Conservation (phyloP, 2,888 invertebrate species). For the Pimpla rufipes region DNA sequence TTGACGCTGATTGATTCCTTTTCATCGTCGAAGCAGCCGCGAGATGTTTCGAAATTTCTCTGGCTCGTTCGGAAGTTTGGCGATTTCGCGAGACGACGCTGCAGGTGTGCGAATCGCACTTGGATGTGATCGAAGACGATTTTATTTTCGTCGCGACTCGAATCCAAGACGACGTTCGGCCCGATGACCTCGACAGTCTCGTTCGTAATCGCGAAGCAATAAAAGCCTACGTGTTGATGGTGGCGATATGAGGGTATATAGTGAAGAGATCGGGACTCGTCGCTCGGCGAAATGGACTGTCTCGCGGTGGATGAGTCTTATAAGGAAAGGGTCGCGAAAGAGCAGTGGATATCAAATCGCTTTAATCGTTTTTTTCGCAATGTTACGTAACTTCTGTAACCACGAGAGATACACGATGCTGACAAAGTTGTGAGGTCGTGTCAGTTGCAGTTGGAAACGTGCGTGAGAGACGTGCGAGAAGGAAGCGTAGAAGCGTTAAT, state of each 20-base stretch:
- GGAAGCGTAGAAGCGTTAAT: no score
- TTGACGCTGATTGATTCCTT: not conserved
- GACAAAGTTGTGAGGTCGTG: not conserved
- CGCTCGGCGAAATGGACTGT: not conserved
- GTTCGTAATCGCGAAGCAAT: conserved; percentile 9
- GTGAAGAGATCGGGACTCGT: not conserved
- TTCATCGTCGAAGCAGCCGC: no score
- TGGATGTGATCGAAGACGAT: not conserved
- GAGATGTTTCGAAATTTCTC: no score
- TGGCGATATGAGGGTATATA: not conserved
- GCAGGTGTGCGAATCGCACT: no score
- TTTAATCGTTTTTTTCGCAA: not conserved
- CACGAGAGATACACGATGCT: not conserved
- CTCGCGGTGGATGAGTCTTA: not conserved
- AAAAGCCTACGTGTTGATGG: conserved; percentile 7
- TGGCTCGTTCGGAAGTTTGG: no score
- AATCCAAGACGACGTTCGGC: not conserved
- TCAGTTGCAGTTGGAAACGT: not conserved
- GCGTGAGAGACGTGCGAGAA: not conserved
- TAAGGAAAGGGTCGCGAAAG: conserved; percentile 1
- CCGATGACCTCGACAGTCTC: conserved; percentile 1
- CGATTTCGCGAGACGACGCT: no score
- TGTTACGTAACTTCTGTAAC: not conserved
- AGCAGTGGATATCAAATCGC: not conserved
- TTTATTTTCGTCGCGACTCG: not conserved